phyloP scores from a whole-genome alignment of 2,113 vertebrate species.

The Spea bombifrons region DNA sequence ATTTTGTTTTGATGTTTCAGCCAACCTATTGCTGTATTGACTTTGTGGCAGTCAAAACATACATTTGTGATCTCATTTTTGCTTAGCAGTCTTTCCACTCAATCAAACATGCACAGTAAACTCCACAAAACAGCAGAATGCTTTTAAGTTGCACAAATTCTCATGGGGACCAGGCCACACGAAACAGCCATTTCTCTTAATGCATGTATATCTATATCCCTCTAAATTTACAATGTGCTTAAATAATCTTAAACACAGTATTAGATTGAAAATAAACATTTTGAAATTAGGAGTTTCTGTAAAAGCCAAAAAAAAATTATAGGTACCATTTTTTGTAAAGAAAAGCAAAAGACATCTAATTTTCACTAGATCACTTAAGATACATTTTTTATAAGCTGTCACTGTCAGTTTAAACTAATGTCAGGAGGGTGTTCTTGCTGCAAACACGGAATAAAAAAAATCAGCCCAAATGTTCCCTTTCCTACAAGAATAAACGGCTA shows the following conservation, averaged over 20 bases:
- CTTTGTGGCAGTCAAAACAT: conserved; percentile 82
- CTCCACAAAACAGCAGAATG: conserved; percentile 62
- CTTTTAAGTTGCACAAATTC: conserved; percentile 64
- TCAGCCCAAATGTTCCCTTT: conserved; percentile 10
- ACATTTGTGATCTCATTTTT: conserved; percentile 87
- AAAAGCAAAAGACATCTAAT: conserved; percentile 61
- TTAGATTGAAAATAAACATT: conserved; percentile 62
- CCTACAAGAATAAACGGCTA: not conserved
- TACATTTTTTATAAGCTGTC: conserved; percentile 67
- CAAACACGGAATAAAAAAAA: conserved; percentile 58
- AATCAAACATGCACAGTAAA: conserved; percentile 67
- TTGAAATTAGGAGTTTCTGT: conserved; percentile 55
- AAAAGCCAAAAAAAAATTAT: conserved; percentile 63
- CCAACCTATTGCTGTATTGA: conserved; percentile 79
- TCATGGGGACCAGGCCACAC: conserved; percentile 67
- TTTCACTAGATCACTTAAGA: conserved; percentile 62
- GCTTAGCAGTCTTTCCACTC: conserved; percentile 67
- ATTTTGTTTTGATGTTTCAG: conserved; percentile 94
- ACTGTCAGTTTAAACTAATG: conserved; percentile 67
- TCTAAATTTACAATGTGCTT: conserved; percentile 15
- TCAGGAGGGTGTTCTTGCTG: conserved; percentile 62
- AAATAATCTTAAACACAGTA: not conserved
- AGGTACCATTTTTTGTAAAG: conserved; percentile 60
- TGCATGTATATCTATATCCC: conserved; percentile 46
- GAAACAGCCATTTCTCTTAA: conserved; percentile 71